Evolutionary conservation across 2,113 vertebrate genomes (phyloP), one percentile per base, ranked within the genome.

Genomic region (Vidua macroura): DNA sequence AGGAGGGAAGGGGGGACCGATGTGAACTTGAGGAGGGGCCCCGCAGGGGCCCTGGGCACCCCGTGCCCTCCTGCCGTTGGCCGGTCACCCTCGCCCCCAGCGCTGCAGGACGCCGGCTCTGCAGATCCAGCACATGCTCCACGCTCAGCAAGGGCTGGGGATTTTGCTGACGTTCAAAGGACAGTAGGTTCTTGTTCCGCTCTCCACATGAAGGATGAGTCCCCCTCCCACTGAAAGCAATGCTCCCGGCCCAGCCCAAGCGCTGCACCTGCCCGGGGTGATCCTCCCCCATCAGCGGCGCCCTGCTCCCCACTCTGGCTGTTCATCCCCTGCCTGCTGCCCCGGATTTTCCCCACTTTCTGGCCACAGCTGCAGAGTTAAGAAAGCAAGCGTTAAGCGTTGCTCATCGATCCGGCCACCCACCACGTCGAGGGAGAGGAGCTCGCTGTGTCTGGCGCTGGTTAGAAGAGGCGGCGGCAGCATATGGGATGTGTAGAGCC

Each of bases 91-190:
- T 83, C 31, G 4, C 22, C 91, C 64, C 88, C 20, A 3, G 88
- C 64, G 5, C 72, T 4, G 43, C 10, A 19, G 88, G 92, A 74
- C 76, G 66, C 68, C 75, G 2, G 8, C 67, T 37, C 72, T 73
- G 87, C 95, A 79, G 86, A 94, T 79, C 83, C 75, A 72, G 86
- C 95, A 88, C 63, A 25, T 62, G 90, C 66, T 83, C 83, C 24
- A 1, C 3, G 7, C 67, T 93, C 90, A 33, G 80, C 86, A 35
- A 48, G 77, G 62, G 88, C 69, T 30, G 62, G 52, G 59, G 81
- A 84, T 96, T 92, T 37, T 83, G 89, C 89, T 83, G 93, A 82
- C 22, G 13, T 64, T 58, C 51, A 13, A 72, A 94, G 82, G 77
- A 86, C 94, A 94, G 27, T 1, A 72, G 78, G 76, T 69, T 83